Percentiles rank a stretch among this genome's conserved stretches.
These are phyloP conservation scores for Athetis lepigone DNA, from an alignment of 2,888 invertebrate species.

Conservation along the genomic window DNA sequence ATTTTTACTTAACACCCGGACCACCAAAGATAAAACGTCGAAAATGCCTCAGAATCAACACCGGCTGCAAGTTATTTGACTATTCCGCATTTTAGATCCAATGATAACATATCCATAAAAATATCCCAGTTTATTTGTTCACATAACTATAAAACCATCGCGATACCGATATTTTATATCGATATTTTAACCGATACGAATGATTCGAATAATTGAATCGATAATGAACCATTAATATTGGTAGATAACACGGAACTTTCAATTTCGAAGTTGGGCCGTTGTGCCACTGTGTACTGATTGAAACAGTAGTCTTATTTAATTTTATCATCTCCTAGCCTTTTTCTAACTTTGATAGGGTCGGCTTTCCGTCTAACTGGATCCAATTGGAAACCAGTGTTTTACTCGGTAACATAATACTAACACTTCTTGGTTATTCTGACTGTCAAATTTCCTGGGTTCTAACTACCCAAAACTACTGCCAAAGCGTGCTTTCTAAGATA, in stretches of 20 bases:
- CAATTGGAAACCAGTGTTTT: too few species aligned
- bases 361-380: too few species aligned
- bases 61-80: slow-evolving; percentile 29
- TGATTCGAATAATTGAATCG: slow-evolving; percentile 65
- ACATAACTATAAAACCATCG: slow-evolving; percentile 44
- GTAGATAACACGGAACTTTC: slow-evolving; percentile 60
- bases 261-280: slow-evolving; percentile 50
- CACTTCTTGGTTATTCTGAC: too few species aligned
- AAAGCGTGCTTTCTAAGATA: too few species aligned
- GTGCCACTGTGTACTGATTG: not conserved
- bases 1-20: slow-evolving; percentile 35
- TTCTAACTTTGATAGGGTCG: too few species aligned
- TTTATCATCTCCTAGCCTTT: too few species aligned
- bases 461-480: too few species aligned
- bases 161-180: slow-evolving; percentile 54
- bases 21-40: slow-evolving; percentile 23
- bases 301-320: slow-evolving; percentile 5
- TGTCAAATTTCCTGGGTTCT: too few species aligned
- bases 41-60: slow-evolving; percentile 14
- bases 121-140: slow-evolving; percentile 62
- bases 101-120: slow-evolving; percentile 53
- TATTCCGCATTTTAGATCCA: slow-evolving; percentile 24
- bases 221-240: slow-evolving; percentile 62
- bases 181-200: slow-evolving; percentile 57
- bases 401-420: too few species aligned